A percentile compares a stretch with the other conserved stretches of the same genome.
These are phyloP conservation scores for Serinus canaria DNA, from an alignment of 2,113 vertebrate species.

Conservation along the genomic window DNA sequence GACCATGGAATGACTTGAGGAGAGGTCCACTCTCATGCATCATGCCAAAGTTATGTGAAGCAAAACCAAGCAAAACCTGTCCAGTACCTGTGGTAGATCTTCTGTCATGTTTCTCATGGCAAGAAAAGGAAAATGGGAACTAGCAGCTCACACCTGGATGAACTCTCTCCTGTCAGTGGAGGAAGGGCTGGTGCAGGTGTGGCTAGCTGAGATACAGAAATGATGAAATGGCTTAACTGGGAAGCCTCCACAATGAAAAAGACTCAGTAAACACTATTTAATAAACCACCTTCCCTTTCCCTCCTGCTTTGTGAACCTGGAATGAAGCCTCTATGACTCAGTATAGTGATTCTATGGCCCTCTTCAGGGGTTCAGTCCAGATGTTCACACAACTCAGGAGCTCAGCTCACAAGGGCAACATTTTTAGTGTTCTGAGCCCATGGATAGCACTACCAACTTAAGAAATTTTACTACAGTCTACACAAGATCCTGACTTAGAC, in stretches of 20 bases:
- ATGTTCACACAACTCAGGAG: background rate
- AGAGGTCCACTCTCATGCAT: background rate
- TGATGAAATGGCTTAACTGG: background rate
- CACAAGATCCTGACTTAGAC: background rate
- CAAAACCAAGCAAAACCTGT: background rate
- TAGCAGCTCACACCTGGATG: background rate
- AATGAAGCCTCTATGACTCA: background rate
- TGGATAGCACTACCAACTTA: background rate
- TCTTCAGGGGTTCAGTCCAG: background rate
- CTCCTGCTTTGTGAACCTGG: background rate
- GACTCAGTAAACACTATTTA: background rate
- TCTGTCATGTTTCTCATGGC: background rate
- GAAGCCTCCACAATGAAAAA: background rate
- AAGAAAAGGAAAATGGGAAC: background rate
- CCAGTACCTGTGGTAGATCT: background rate
- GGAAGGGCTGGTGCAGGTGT: background rate
- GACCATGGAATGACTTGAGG: background rate
- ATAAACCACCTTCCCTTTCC: background rate
- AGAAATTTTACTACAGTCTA: background rate
- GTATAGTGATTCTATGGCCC: background rate
- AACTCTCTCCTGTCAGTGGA: background rate
- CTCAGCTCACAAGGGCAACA: background rate
- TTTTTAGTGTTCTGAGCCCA: background rate
- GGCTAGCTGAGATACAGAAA: background rate
- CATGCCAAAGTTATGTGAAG: background rate